Evolutionary conservation across 2,113 vertebrate species (phyloP), one percentile per base, ranked within the genome.

Genomic region (Pelmatolapia mariae): DNA sequence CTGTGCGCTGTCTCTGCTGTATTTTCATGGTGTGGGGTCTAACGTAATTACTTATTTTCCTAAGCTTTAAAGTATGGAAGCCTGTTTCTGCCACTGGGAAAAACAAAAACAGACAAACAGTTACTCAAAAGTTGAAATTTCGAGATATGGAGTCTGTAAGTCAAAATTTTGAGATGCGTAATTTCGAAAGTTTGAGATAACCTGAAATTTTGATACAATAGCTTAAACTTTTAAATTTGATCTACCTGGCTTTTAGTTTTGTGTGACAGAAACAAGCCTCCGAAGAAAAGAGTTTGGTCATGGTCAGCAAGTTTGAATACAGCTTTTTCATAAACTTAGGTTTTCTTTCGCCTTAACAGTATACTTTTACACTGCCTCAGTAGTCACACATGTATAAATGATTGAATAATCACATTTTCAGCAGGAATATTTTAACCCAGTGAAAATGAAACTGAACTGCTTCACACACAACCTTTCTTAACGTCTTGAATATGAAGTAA

Each of bases 401-500:
- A 56, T 10, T 86, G 22, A 76, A 52, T 38, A 82, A 80, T 87
- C 11, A 7, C 12, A 13, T 73, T 83, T 79, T 79, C 81, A 82
- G 50, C 59, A 33, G 7, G 24, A 68, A 19, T 26, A 36, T 80
- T 81, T 54, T 87, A 22, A 83, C 36, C 52, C 31, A 66, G 54
- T 5, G 45, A 16, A 40, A 82, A 26, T 59, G 11, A 73, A 80
- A 54, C 38, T 47, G 57, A 80, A 84, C 71, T 22, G 3, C 45
- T 78, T 78, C 45, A 33, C 24, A 50, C 38, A 33, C 38, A 83
- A 33, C 29, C 76, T 22, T 43, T 43, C 16, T 50, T 50, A 50
- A 19, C 5, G 16, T 63, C 53, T 54, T 78, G 50, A 12, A 87
- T 22, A 84, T 93, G 87, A 92, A 93, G 83, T 89, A 40, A 80